Base-by-base conservation (phyloP, 2,888 invertebrate genomes). In the Drosophila setosimentum region DNA sequence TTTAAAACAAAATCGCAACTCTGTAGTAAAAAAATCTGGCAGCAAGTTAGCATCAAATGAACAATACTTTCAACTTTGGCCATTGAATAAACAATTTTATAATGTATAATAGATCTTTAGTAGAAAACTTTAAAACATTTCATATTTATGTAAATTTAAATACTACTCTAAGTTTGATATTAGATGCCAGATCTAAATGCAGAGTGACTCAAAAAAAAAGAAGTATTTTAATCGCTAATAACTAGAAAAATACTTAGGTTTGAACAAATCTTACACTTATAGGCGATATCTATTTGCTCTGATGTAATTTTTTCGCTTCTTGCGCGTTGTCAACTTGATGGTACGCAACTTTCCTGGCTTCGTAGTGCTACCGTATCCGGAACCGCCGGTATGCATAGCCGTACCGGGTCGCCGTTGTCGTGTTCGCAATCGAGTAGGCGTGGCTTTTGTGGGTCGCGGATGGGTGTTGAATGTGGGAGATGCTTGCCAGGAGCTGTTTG, bases 271-370 rank as follows among this genome's bases (percentile, higher is more conserved):
- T 3, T 32, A 35, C 1, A 10, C 29, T 66, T 66, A 78, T 11
- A 72, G 63, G 33, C 91, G 91, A 87, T 84, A 91, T 71, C 86
- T 80, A 74, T 92, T 92, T 1, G 83, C 51, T 67, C 88, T 84
- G 29, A 83, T 83, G 65, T 89, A 90, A 83, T 91, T 91, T 73
- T 91, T 91, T 58, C 89, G 90, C 71, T 91, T 91, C 81, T 90
- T 91, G 33, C 87, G 78, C 7, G 76, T 69, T n/a, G 65, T 60
- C 40, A 82, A 27, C 55, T 87, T 88, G 2, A 82, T 65, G 55
- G 77, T 82, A n/a, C 89, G 73, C n/a, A 80, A 16, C 54, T 80
- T 88, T 7, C 51, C 66, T 7, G 11, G n/a, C 16, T 42, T 70
- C 2, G 6, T 54, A 8, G 29, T 33, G 48, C 62, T 29, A 30